phyloP scores from a whole-genome alignment of 2,113 vertebrate species.

The Centropus bengalensis region DNA sequence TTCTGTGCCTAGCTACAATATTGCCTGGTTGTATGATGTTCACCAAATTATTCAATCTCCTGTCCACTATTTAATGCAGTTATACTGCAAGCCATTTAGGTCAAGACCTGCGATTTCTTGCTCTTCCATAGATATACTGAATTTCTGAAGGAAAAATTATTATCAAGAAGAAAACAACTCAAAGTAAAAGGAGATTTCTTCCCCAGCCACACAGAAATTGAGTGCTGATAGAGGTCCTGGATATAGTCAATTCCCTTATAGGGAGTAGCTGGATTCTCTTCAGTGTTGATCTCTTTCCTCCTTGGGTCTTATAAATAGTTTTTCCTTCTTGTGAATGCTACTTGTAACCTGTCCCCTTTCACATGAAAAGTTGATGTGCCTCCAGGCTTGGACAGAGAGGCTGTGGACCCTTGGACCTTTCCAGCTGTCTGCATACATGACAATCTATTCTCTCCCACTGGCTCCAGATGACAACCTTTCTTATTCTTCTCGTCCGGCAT shows the following conservation, averaged over 20 bases:
- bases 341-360: not conserved
- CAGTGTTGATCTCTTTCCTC: not conserved
- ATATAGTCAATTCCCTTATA: not conserved
- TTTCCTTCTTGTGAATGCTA: not conserved
- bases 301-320: not conserved
- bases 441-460: not conserved
- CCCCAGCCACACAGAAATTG: not conserved
- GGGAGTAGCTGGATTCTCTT: not conserved
- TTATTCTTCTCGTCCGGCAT: conserved; percentile 23
- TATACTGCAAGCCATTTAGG: not conserved
- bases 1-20: not conserved
- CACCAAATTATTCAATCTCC: not conserved
- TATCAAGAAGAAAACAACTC: not conserved
- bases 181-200: not conserved
- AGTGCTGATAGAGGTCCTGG: not conserved
- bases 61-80: not conserved
- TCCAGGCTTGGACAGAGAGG: not conserved
- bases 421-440: not conserved
- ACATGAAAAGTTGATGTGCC: not conserved
- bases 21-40: not conserved
- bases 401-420: not conserved
- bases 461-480: conserved; percentile 13
- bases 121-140: not conserved
- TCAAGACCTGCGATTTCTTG: not conserved
- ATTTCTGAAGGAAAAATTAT: not conserved